Conservation (phyloP, 2,888 invertebrate species). For the Philonicus albiceps region DNA sequence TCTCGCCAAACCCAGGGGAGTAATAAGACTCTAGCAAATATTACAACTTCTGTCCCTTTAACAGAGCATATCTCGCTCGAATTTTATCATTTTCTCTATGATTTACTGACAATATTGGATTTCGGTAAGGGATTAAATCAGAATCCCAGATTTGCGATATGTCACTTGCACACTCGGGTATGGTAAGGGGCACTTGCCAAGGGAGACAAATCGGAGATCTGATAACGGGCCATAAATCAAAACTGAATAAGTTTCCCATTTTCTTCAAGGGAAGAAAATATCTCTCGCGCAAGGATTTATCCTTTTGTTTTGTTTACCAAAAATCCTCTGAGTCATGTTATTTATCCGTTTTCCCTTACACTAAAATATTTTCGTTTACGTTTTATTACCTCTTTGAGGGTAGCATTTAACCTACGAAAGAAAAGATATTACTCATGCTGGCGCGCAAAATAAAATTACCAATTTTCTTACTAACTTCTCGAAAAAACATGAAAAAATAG, state of each 20-base stretch:
- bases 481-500: background rate
- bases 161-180: slow-evolving; percentile 37
- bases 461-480: background rate
- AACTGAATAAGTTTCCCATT: slow-evolving; percentile 18
- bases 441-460: background rate
- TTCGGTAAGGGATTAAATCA: slow-evolving; percentile 39
- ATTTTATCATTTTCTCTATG: slow-evolving; percentile 31
- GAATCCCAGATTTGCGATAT: slow-evolving; percentile 42
- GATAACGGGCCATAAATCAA: slow-evolving; percentile 5
- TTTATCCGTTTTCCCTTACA: background rate
- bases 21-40: slow-evolving; percentile 17
- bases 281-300: background rate
- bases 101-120: slow-evolving; percentile 42
- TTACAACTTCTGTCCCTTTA: background rate
- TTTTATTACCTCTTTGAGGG: background rate
- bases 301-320: slow-evolving; percentile 5
- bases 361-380: background rate
- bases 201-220: slow-evolving; percentile 29
- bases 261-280: background rate
- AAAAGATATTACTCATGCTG: background rate
- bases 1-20: slow-evolving; percentile 1
- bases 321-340: background rate
- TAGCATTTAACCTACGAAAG: background rate
- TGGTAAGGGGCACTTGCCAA: background rate
- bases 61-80: background rate